These are phyloP conservation scores for Leucoma salicis DNA, from an alignment of 2,888 invertebrate genomes.

Conservation along the genomic window DNA sequence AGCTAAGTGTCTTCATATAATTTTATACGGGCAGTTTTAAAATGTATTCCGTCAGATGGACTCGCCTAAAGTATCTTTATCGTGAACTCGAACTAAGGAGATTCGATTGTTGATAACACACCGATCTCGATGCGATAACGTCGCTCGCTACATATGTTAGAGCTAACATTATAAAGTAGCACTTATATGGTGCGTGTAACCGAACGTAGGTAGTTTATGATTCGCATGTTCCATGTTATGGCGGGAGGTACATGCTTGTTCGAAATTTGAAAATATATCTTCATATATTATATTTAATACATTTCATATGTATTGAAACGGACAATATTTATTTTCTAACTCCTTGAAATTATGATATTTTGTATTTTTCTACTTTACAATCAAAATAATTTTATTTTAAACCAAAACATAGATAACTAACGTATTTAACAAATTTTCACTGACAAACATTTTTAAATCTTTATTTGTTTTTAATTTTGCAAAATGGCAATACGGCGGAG, in stretches of 20 bases:
- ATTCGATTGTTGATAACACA: conserved; percentile 63
- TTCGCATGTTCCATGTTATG: conserved; percentile 27
- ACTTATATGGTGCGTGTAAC: conserved; percentile 44
- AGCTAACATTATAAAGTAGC: conserved; percentile 61
- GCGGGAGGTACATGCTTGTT: conserved; percentile 32
- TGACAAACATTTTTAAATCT: no score
- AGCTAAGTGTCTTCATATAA: no score
- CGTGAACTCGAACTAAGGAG: conserved; percentile 44
- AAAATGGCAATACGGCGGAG: no score
- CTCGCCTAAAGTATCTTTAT: conserved; percentile 52
- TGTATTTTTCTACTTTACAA: no score
- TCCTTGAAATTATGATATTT: no score
- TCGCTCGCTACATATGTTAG: conserved; percentile 61
- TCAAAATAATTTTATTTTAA: no score
- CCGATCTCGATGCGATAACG: conserved; percentile 61
- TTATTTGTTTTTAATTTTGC: no score
- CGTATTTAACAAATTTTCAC: no score
- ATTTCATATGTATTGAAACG: no score
- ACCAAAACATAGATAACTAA: no score
- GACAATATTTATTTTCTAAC: no score
- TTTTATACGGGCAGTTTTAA: conserved; percentile 38
- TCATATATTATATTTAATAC: background rate
- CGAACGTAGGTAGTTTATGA: conserved; percentile 46
- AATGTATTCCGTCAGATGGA: conserved; percentile 54
- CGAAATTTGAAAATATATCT: conserved; percentile 25